Evolutionary conservation across 2,888 invertebrate genomes (phyloP).

Genomic region (Drosophila melanosoma): DNA sequence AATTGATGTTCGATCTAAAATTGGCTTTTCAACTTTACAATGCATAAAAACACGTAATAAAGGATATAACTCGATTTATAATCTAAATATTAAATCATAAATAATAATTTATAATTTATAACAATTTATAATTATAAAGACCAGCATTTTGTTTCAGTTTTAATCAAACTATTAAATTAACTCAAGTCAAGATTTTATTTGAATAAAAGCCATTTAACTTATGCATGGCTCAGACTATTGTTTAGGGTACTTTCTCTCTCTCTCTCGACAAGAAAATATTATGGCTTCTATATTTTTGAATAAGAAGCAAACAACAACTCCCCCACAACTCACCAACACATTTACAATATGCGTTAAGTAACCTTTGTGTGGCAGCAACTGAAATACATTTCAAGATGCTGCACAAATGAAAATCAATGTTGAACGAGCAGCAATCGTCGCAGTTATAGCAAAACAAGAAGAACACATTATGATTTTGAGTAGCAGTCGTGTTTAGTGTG

Average conservation of each 20-base stretch:
- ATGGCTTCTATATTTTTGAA: background rate
- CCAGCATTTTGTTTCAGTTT: background rate
- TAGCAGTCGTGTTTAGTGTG: conserved; percentile 15
- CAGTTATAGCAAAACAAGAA: conserved; percentile 6
- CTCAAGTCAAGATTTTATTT: background rate
- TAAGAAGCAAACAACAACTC: background rate
- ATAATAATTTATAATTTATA: too few species aligned
- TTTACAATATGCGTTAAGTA: conserved; percentile 11
- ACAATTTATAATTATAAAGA: background rate
- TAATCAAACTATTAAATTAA: background rate
- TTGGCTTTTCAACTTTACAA: too few species aligned
- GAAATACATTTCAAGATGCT: conserved; percentile 39
- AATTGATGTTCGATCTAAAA: too few species aligned
- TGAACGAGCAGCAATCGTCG: conserved; percentile 18
- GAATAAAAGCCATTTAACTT: background rate
- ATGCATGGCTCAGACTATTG: background rate
- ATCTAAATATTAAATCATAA: background rate
- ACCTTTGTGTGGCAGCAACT: conserved; percentile 30
- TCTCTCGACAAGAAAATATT: background rate
- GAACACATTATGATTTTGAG: conserved; percentile 56
- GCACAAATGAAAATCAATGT: conserved; percentile 77
- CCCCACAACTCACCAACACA: background rate
- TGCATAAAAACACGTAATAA: background rate
- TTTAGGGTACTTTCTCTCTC: background rate
- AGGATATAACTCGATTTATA: background rate